Conservation (phyloP, 2,888 invertebrate genomes). For the Eupithecia abbreviata region DNA sequence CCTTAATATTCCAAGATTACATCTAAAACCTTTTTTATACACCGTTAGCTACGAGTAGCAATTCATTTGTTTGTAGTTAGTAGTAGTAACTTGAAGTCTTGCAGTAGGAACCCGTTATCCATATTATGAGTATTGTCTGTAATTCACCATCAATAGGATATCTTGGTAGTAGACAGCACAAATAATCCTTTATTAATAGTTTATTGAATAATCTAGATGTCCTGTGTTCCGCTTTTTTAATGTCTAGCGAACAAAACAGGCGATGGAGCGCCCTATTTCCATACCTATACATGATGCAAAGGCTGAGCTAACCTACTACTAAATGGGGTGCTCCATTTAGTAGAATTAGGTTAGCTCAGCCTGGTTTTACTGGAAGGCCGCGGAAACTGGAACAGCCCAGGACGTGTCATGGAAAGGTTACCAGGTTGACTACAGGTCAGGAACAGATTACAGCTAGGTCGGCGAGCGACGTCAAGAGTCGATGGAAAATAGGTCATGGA, state of each 20-base stretch:
- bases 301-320: constrained; percentile 35
- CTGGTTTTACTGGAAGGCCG: constrained; percentile 38
- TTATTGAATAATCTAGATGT: not conserved
- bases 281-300: constrained; percentile 5
- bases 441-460: constrained; percentile 31
- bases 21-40: not conserved
- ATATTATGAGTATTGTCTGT: not conserved
- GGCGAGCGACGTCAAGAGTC: constrained; percentile 8
- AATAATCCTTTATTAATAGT: not conserved
- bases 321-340: constrained; percentile 13
- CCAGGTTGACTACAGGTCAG: constrained; percentile 30
- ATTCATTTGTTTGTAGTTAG: not conserved
- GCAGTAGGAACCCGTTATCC: not conserved
- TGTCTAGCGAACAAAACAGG: not conserved
- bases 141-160: too few relatives aligned
- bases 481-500: constrained; percentile 21
- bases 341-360: not conserved
- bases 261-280: not conserved
- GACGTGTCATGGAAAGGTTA: constrained; percentile 41
- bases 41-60: not conserved
- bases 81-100: not conserved
- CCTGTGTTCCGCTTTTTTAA: not conserved
- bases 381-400: constrained; percentile 42
- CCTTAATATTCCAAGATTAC: not conserved
- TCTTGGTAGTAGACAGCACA: not conserved